Percentiles rank a stretch among this genome's conserved stretches.
These are phyloP conservation scores for Pteruthius melanotis DNA, from an alignment of 2,113 vertebrate genomes.

Conservation along the genomic window DNA sequence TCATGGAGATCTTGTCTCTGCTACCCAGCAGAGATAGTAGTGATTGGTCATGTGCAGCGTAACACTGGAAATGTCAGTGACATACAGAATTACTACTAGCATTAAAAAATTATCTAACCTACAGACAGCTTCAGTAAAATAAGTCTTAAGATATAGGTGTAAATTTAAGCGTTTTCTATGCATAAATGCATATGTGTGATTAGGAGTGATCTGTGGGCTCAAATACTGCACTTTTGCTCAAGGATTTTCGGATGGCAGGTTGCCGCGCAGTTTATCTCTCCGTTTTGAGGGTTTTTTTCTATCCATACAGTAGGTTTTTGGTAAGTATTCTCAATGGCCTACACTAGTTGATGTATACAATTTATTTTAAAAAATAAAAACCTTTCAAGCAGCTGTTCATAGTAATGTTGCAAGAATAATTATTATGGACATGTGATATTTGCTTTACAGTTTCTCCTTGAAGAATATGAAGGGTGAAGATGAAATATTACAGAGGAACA, in stretches of 20 bases:
- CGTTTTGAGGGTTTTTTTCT: not conserved
- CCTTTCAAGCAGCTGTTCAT: not conserved
- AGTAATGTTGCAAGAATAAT: not conserved
- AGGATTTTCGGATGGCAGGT: not conserved
- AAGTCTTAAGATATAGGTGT: not conserved
- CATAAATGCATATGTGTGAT: not conserved
- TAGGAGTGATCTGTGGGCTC: not conserved
- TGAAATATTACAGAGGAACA: not conserved
- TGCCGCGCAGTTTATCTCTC: not conserved
- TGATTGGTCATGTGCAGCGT: not conserved
- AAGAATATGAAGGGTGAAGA: not conserved
- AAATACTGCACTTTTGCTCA: not conserved
- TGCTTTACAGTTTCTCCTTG: not conserved
- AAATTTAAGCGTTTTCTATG: not conserved
- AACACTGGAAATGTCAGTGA: not conserved
- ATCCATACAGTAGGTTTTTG: not conserved
- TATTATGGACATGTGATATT: not conserved
- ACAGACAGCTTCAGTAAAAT: not conserved
- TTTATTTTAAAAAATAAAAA: not conserved
- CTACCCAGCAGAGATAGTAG: not conserved
- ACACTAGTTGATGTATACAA: not conserved
- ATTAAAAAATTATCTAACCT: not conserved
- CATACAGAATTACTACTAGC: not conserved
- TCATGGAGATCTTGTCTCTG: not conserved
- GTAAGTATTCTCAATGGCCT: not conserved